Percentiles rank a stretch among this genome's conserved stretches.
Evolutionary conservation across 2,113 vertebrate species (phyloP).

Genomic region (Pangasianodon gigas): DNA sequence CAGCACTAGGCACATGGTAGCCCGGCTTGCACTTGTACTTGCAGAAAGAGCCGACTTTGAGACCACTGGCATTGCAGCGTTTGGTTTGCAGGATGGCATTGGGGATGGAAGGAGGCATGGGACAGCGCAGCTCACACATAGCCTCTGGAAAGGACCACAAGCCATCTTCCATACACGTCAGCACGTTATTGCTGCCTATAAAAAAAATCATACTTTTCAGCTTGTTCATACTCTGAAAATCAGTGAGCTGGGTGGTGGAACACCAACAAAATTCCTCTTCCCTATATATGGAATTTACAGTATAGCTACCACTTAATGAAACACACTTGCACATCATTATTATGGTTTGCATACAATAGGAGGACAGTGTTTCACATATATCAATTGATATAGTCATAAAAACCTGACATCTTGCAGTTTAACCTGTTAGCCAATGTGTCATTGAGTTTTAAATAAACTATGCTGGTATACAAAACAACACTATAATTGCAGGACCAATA

Average conservation of each 20-base stretch:
- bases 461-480: background rate
- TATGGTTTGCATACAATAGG: background rate
- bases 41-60: slow-evolving; percentile 95
- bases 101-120: slow-evolving; percentile 83
- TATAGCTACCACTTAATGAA: background rate
- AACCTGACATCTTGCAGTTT: background rate
- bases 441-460: background rate
- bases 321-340: background rate
- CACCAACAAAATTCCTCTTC: background rate
- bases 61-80: slow-evolving; percentile 84
- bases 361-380: background rate
- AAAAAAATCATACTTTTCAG: background rate
- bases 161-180: slow-evolving; percentile 92
- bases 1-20: slow-evolving; percentile 81
- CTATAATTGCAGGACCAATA: background rate
- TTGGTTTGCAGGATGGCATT: slow-evolving; percentile 89
- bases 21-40: slow-evolving; percentile 97
- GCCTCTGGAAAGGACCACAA: slow-evolving; percentile 98
- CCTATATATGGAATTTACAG: background rate
- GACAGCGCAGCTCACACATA: slow-evolving; percentile 92
- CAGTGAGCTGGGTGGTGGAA: background rate
- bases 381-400: background rate
- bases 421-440: background rate
- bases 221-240: background rate
- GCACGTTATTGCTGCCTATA: slow-evolving; percentile 87